Evolutionary conservation across 2,113 vertebrate genomes (phyloP).

Genomic region (Stigmatopora argus): DNA sequence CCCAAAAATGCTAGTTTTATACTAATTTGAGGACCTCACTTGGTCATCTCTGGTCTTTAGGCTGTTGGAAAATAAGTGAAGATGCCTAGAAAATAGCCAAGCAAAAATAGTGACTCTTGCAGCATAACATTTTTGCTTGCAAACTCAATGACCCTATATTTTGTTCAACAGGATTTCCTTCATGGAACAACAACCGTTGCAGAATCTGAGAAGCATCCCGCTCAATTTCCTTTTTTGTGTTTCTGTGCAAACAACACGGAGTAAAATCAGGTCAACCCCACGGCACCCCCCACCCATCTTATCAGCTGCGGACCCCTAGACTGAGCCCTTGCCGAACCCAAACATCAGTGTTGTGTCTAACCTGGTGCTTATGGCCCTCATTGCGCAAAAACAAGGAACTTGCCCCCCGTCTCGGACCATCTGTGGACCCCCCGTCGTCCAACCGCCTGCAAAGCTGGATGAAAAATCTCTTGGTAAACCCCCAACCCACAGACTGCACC

Average conservation of each 20-base stretch:
- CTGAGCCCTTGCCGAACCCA: slow-evolving; percentile 38
- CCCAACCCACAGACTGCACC: slow-evolving; percentile 5
- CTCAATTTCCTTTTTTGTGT: slow-evolving; percentile 5
- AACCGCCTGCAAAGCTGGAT: slow-evolving; percentile 41
- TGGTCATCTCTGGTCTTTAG: neutral
- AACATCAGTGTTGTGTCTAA: slow-evolving; percentile 66
- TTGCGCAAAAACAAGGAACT: slow-evolving; percentile 61
- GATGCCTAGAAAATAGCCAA: neutral
- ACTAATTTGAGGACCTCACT: neutral
- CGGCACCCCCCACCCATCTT: neutral
- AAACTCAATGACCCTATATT: neutral
- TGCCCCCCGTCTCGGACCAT: slow-evolving; percentile 60
- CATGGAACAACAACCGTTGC: neutral
- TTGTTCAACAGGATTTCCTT: slow-evolving; percentile 2
- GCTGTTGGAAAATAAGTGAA: neutral
- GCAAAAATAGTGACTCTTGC: neutral
- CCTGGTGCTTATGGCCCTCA: slow-evolving; percentile 55
- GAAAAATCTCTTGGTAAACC: slow-evolving; percentile 25
- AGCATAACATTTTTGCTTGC: neutral
- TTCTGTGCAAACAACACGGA: slow-evolving; percentile 1
- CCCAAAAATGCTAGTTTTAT: neutral
- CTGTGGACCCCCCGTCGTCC: slow-evolving; percentile 50
- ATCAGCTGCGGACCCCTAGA: slow-evolving; percentile 16
- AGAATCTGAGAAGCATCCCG: neutral
- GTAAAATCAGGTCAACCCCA: slow-evolving; percentile 26